These are phyloP conservation scores for Danio tinwini DNA, from an alignment of 2,797 vertebrate species.

Conservation along the genomic window DNA sequence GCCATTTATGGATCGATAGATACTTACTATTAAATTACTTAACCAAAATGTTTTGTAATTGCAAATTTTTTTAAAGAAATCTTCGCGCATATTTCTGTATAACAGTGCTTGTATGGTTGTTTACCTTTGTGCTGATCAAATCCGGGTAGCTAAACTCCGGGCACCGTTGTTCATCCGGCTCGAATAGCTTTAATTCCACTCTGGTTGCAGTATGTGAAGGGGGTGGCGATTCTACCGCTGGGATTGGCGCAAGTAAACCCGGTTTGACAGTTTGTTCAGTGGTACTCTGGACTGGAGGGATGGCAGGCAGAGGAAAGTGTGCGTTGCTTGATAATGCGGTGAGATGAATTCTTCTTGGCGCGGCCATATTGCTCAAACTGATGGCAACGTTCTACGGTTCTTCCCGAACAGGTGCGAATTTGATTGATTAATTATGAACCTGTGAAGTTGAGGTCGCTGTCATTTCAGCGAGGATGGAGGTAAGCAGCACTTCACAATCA, in stretches of 20 bases:
- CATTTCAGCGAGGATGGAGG: background rate
- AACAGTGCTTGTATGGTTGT: background rate
- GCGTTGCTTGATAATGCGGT: conserved; percentile 40
- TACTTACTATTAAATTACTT: too few relatives aligned
- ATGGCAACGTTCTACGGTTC: background rate
- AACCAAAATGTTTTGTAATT: too few relatives aligned
- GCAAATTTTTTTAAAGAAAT: too few relatives aligned
- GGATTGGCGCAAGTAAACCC: background rate
- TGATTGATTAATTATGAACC: conserved; percentile 35
- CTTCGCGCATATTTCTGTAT: too few relatives aligned
- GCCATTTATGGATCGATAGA: too few relatives aligned
- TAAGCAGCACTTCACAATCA: background rate
- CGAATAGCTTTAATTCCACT: conserved; percentile 74
- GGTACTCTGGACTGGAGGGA: background rate
- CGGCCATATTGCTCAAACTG: conserved; percentile 50
- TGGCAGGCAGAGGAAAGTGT: conserved; percentile 14
- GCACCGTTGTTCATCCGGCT: conserved; percentile 84
- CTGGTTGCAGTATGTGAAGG: background rate
- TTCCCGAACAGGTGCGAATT: conserved; percentile 41
- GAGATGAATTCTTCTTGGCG: conserved; percentile 48
- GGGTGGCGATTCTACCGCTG: background rate
- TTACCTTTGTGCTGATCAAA: conserved; percentile 78
- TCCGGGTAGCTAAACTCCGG: conserved; percentile 91
- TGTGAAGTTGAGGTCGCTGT: conserved; percentile 1
- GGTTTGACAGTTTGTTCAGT: background rate